Conservation (phyloP, 2,113 vertebrate genomes). For the Pyxicephalus adspersus region DNA sequence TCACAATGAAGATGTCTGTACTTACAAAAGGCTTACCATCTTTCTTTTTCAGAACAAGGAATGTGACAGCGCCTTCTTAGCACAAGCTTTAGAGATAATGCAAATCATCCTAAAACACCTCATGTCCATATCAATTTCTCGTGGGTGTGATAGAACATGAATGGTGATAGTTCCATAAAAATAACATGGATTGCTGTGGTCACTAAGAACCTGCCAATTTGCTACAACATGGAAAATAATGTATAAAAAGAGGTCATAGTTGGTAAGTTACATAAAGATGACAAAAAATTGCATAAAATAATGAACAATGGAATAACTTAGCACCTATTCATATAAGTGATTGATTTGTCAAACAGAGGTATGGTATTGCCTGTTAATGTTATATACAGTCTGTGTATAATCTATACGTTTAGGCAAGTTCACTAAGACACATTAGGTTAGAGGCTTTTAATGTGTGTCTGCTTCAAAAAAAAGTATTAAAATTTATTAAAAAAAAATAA, state of each 20-base stretch:
- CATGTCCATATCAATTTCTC: too few species aligned
- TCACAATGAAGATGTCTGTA: too few species aligned
- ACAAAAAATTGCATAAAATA: slow-evolving; percentile 10
- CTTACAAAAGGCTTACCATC: too few species aligned
- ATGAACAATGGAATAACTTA: slow-evolving; percentile 1
- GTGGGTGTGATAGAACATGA: too few species aligned
- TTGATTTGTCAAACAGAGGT: slow-evolving; percentile 7
- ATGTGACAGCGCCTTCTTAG: too few species aligned
- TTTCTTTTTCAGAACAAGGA: too few species aligned
- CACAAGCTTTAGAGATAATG: too few species aligned
- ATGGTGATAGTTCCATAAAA: too few species aligned
- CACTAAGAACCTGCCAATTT: not conserved
- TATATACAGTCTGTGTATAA: not conserved
- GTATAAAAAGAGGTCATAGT: slow-evolving; percentile 5
- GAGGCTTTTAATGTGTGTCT: not conserved
- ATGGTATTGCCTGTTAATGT: not conserved
- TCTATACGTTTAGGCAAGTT: slow-evolving; percentile 6
- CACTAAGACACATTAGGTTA: slow-evolving; percentile 28
- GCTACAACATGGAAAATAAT: slow-evolving; percentile 1
- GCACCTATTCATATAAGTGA: slow-evolving; percentile 26
- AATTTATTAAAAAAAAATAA: too few species aligned
- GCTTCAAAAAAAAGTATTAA: too few species aligned
- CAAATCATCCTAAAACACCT: too few species aligned
- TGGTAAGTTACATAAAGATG: not conserved
- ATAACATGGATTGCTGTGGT: too few species aligned